These are phyloP conservation scores for Aphidius colemani DNA, from an alignment of 2,888 invertebrate genomes.

Conservation along the genomic window DNA sequence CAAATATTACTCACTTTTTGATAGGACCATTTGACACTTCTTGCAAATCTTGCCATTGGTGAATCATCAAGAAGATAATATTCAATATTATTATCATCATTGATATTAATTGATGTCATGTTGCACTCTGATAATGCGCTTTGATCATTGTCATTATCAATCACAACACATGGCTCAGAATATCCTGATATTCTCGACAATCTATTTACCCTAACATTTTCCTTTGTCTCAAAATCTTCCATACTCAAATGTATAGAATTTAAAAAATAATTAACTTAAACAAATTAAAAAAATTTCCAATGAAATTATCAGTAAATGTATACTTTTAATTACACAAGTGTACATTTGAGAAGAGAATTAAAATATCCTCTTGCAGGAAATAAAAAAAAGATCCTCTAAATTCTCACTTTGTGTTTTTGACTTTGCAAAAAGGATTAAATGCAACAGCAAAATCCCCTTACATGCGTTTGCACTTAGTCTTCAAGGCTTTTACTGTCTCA, in stretches of 20 bases:
- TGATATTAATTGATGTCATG: conserved; percentile 12
- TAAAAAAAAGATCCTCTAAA: too few species aligned
- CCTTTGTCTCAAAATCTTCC: conserved; percentile 39
- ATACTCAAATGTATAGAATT: conserved; percentile 26
- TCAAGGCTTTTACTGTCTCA: neutral
- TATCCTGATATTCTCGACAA: conserved; percentile 49
- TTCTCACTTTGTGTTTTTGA: neutral
- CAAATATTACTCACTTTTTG: conserved; percentile 47
- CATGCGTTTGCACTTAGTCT: conserved; percentile 57
- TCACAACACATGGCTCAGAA: conserved; percentile 38
- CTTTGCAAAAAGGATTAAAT: neutral
- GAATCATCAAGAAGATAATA: conserved; percentile 51
- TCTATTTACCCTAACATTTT: conserved; percentile 38
- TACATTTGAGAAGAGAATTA: too few species aligned
- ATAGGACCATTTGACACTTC: conserved; percentile 51
- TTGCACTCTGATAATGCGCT: conserved; percentile 22
- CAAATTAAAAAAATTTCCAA: too few species aligned
- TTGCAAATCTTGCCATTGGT: conserved; percentile 49
- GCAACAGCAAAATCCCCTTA: conserved; percentile 27
- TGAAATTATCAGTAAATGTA: too few species aligned
- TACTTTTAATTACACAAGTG: too few species aligned
- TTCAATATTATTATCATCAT: conserved; percentile 39
- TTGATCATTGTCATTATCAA: conserved; percentile 30
- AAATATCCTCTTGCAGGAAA: too few species aligned
- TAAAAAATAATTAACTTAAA: neutral